Evolutionary conservation across 1,140 invertebrate species (phyloP), one percentile per base, ranked within the genome.

Genomic region (Leptoteleia sp.): DNA sequence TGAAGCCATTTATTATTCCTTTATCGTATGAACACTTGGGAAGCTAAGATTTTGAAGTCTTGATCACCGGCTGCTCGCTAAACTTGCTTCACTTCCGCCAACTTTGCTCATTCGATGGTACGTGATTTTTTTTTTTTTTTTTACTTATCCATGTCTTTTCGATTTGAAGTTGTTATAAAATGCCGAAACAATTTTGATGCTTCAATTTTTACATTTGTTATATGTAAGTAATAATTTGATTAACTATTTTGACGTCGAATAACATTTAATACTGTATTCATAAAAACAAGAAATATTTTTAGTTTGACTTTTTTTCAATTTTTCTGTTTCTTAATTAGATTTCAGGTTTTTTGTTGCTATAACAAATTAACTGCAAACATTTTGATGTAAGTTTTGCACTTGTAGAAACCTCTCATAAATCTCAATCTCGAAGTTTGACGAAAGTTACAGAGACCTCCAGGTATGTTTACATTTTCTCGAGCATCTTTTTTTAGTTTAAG

Each of bases 311-410:
- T 35, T 35, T 50, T 50, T 16, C 12, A 6, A 11, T 17, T 1
- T 40, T 40, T 17, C 22, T 38, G 3, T 15, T 5, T 9, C 4
- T 11, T 42, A 67, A 54, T 45, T 50, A 37, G 38, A 67, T 67
- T 67, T 25, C 27, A 38, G 37, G 27, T 67, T 54, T 19, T 31
- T 43, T 25, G 50, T 54, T 54, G 50, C 25, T 67, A 27, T 37
- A 54, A 38, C 33, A 38, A 54, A 67, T 52, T 54, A 67, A 52
- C 38, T 43, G 31, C 33, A 42, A 57, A 57, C 38, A 45, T 62
- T 45, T 45, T 25, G 40, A 11, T 35, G 7, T 5, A 45, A 45
- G 13, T 57, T 57, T n/a, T 4, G 19, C 27, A 31, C 55, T 35
- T 8, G 55, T 8, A 2, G 31, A 47, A 61, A 37, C 55, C 55